phyloP scores from a whole-genome alignment of 2,113 vertebrate genomes.

The Australoheros scitulus region DNA sequence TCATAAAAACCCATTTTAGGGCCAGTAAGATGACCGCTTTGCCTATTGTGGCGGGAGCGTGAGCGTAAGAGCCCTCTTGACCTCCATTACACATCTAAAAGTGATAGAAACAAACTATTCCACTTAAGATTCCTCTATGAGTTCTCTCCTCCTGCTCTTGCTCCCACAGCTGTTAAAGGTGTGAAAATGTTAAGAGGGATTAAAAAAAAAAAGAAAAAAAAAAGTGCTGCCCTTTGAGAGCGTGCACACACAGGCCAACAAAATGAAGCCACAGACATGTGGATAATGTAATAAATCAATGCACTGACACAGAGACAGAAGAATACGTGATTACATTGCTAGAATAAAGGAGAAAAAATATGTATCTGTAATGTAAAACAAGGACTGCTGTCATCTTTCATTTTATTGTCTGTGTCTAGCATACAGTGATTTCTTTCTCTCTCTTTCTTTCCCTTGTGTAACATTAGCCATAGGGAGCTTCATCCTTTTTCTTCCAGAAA shows the following conservation, averaged over 20 bases:
- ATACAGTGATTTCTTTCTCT: neutral
- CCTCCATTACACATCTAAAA: conserved; percentile 52
- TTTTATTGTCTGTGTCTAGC: neutral
- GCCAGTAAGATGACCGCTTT: neutral
- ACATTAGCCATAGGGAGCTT: neutral
- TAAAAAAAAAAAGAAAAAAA: conserved; percentile 21
- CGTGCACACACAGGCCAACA: neutral
- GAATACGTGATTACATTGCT: neutral
- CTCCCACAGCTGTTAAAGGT: conserved; percentile 47
- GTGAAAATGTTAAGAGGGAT: conserved; percentile 55
- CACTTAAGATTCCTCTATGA: conserved; percentile 50
- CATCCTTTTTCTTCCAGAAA: neutral
- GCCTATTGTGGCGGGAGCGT: neutral
- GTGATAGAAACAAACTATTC: conserved; percentile 57
- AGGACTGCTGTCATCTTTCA: neutral
- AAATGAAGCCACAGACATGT: neutral
- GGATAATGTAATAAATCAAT: neutral
- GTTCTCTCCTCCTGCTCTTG: conserved; percentile 3
- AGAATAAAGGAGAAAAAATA: neutral
- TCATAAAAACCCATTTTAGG: conserved; percentile 12
- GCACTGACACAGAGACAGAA: neutral
- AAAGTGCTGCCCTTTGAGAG: conserved; percentile 8
- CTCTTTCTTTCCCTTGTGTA: neutral
- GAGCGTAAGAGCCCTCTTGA: conserved; percentile 32
- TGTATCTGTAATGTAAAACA: neutral